These are phyloP conservation scores for Melieria omissa DNA, from an alignment of 2,888 invertebrate species.

Conservation along the genomic window DNA sequence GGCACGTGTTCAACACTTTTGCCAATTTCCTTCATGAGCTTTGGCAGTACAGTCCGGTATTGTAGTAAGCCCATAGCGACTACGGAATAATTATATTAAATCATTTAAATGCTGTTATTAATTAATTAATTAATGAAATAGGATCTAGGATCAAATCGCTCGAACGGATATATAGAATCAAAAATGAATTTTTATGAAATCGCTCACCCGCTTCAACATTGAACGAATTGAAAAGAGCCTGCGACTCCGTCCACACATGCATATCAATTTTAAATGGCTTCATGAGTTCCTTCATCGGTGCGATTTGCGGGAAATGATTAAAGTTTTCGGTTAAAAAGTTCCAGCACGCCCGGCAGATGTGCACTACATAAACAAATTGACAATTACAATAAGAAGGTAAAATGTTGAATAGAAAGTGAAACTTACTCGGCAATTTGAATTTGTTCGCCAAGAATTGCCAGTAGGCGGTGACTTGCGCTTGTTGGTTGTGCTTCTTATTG, in stretches of 20 bases:
- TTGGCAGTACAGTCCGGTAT: too few relatives aligned
- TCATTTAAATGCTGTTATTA: too few relatives aligned
- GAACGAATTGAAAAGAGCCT: conserved; percentile 49
- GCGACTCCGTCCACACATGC: conserved; percentile 50
- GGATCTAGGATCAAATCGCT: too few relatives aligned
- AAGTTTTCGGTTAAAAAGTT: conserved; percentile 51
- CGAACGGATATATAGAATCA: too few relatives aligned
- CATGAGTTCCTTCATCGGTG: conserved; percentile 54
- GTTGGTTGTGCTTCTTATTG: conserved; percentile 32
- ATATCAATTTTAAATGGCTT: conserved; percentile 45
- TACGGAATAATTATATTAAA: too few relatives aligned
- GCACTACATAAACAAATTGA: conserved; percentile 38
- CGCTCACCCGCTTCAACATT: conserved; percentile 47
- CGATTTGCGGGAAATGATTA: conserved; percentile 51
- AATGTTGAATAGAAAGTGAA: not conserved
- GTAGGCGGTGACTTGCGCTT: conserved; percentile 23
- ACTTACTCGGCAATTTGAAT: conserved; percentile 50
- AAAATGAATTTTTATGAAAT: too few relatives aligned
- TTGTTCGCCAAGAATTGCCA: conserved; percentile 50
- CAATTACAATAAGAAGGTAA: not conserved
- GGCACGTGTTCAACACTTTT: too few relatives aligned
- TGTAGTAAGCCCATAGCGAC: too few relatives aligned
- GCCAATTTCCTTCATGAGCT: too few relatives aligned
- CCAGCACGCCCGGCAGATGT: conserved; percentile 52
- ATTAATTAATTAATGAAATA: too few relatives aligned